Percentiles rank a stretch among this genome's conserved stretches.
Conservation (phyloP, 2,888 invertebrate species). For the Thereva unica region DNA sequence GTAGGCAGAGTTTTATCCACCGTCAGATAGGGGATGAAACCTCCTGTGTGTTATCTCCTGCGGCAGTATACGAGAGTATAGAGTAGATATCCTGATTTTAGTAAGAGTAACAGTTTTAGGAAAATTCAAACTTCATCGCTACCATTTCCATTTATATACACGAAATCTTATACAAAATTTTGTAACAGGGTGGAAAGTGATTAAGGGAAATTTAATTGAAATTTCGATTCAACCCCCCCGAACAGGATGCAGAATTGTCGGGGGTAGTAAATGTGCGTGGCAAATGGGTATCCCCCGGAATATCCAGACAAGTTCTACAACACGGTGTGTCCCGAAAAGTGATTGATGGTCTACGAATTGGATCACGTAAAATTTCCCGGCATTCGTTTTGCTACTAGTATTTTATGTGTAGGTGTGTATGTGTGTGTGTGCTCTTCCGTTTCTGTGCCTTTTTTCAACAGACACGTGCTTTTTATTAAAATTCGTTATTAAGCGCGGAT, state of each 20-base stretch:
- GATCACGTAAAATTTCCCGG: slow-evolving; percentile 35
- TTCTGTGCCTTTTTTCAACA: too few species aligned
- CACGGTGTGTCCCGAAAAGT: neutral
- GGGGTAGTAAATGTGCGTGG: slow-evolving; percentile 26
- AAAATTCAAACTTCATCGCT: slow-evolving; percentile 4
- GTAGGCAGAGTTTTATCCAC: slow-evolving; percentile 4
- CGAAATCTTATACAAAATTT: neutral
- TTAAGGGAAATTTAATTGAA: slow-evolving; percentile 35
- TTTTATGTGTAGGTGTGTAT: neutral
- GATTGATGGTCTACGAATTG: slow-evolving; percentile 36
- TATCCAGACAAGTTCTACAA: slow-evolving; percentile 12
- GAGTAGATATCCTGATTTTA: too few species aligned
- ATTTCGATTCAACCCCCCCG: slow-evolving; percentile 13
- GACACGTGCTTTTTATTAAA: slow-evolving; percentile 36
- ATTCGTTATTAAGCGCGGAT: slow-evolving; percentile 36
- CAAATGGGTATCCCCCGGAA: slow-evolving; percentile 18
- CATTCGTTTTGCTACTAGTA: neutral
- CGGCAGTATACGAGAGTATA: too few species aligned
- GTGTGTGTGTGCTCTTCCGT: neutral
- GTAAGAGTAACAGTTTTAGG: neutral
- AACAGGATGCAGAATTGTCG: slow-evolving; percentile 8
- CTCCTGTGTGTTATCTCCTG: too few species aligned
- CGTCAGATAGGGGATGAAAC: neutral
- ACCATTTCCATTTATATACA: slow-evolving; percentile 9
- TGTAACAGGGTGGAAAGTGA: slow-evolving; percentile 8